Base-by-base conservation (phyloP, 2,113 vertebrate species). In the Geothlypis trichas region DNA sequence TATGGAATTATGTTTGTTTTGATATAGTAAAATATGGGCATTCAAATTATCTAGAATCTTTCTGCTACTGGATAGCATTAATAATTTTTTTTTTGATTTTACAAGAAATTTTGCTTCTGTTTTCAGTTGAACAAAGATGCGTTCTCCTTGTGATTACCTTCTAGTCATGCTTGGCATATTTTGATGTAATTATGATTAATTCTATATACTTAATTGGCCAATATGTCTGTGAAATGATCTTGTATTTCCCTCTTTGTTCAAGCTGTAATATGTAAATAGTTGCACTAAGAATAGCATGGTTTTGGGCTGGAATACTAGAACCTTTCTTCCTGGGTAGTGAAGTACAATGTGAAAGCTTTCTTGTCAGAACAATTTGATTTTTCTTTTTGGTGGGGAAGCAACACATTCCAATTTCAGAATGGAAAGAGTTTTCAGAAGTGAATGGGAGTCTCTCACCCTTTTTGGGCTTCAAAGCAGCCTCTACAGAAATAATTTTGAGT, bases 101-200 rank as follows among this genome's bases (percentile, higher is more conserved):
- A 42, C 37, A 75, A 92, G 61, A 80, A 59, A 75, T 77, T 77
- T 58, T 93, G 35, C 63, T 74, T 93, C 68, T 95, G 44, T 66
- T 95, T 35, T 85, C 96, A 94, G 65, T 73, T 97, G 87, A 95
- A 90, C 69, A 67, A 89, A 94, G 62, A 95, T 75, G 42, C 89
- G 84, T 97, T 96, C 96, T 74, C 79, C 44, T 63, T 93, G 41
- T 94, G 93, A 93, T 96, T 96, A 96, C 42, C 44, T 95, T 95
- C 54, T 30, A 95, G 90, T 97, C 79, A 88, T 49, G 49, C 27
- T 42, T 91, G 80, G 63, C 84, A 74, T 94, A 94, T 91, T 96
- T 96, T 92, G 58, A 57, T 93, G 39, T 93, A 96, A 91, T 96
- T 95, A 87, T 79, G 37, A 90, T 95, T 96, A 94, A 78, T 24